phyloP scores from a whole-genome alignment of 2,888 invertebrate species.

The Mythimna loreyi region DNA sequence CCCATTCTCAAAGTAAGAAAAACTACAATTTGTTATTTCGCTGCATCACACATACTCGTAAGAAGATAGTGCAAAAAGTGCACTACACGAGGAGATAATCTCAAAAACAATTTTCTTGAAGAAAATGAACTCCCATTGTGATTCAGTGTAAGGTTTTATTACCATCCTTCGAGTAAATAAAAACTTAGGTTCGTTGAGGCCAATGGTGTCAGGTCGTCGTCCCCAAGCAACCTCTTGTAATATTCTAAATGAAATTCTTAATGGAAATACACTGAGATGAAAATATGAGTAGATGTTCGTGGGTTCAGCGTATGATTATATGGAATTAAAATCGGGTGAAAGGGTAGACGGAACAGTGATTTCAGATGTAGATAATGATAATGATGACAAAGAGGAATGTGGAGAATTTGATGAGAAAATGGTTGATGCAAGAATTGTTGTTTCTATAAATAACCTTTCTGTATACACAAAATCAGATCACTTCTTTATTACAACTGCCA shows the following conservation, averaged over 20 bases:
- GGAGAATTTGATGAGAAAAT: background rate
- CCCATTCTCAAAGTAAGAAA: constrained; percentile 11
- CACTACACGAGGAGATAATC: constrained; percentile 49
- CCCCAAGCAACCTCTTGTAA: constrained; percentile 59
- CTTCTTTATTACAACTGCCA: background rate
- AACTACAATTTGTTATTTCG: constrained; percentile 51
- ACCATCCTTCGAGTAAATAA: constrained; percentile 61
- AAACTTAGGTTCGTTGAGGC: constrained; percentile 50
- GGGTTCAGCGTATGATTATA: constrained; percentile 44
- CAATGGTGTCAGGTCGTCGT: constrained; percentile 47
- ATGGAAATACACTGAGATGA: constrained; percentile 59
- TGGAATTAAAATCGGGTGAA: constrained; percentile 39
- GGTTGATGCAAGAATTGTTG: background rate
- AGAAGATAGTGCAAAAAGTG: constrained; percentile 47
- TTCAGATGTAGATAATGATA: constrained; percentile 21
- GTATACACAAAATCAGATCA: no score
- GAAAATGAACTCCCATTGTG: constrained; percentile 60
- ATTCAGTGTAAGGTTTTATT: constrained; percentile 60
- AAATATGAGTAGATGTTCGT: constrained; percentile 42
- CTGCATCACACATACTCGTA: constrained; percentile 49
- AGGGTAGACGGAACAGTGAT: constrained; percentile 27
- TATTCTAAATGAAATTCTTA: constrained; percentile 64
- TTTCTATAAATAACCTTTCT: background rate
- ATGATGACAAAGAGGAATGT: constrained; percentile 2
- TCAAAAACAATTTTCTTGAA: constrained; percentile 62